Evolutionary conservation across 2,113 vertebrate species (phyloP).

Genomic region (Hippocampus abdominalis): DNA sequence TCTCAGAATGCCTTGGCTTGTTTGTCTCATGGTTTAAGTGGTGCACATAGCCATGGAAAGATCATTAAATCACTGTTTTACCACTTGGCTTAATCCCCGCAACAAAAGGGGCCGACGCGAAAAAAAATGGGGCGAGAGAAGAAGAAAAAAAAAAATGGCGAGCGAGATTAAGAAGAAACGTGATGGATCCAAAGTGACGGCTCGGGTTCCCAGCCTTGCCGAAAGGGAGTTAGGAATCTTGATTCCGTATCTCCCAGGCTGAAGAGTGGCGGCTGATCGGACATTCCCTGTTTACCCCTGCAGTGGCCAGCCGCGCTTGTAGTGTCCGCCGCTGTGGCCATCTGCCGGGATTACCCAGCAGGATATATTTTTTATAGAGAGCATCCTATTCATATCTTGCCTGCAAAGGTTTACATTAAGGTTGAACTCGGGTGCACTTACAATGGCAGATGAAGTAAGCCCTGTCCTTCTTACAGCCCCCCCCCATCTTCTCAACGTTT

Average conservation of each 20-base stretch:
- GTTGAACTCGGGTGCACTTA: slow-evolving; percentile 77
- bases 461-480: slow-evolving; percentile 66
- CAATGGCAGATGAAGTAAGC: slow-evolving; percentile 71
- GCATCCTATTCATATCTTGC: slow-evolving; percentile 73
- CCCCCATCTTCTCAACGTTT: slow-evolving; percentile 67
- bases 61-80: slow-evolving; percentile 82
- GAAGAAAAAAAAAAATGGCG: slow-evolving; percentile 40
- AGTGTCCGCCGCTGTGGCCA: slow-evolving; percentile 66
- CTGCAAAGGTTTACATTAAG: slow-evolving; percentile 76
- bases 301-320: slow-evolving; percentile 46
- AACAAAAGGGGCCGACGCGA: slow-evolving; percentile 49
- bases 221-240: slow-evolving; percentile 63
- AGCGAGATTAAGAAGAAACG: slow-evolving; percentile 71
- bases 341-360: slow-evolving; percentile 74
- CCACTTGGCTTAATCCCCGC: slow-evolving; percentile 75
- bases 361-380: slow-evolving; percentile 71
- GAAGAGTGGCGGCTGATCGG: slow-evolving; percentile 47
- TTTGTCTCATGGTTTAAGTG: slow-evolving; percentile 73
- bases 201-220: slow-evolving; percentile 75
- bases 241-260: slow-evolving; percentile 53
- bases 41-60: slow-evolving; percentile 73
- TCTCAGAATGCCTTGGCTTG: slow-evolving; percentile 65
- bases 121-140: slow-evolving; percentile 54
- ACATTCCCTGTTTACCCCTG: slow-evolving; percentile 51
- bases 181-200: slow-evolving; percentile 75